Base-by-base conservation (phyloP, 2,797 vertebrate species). In the Eulemur albifrons region DNA sequence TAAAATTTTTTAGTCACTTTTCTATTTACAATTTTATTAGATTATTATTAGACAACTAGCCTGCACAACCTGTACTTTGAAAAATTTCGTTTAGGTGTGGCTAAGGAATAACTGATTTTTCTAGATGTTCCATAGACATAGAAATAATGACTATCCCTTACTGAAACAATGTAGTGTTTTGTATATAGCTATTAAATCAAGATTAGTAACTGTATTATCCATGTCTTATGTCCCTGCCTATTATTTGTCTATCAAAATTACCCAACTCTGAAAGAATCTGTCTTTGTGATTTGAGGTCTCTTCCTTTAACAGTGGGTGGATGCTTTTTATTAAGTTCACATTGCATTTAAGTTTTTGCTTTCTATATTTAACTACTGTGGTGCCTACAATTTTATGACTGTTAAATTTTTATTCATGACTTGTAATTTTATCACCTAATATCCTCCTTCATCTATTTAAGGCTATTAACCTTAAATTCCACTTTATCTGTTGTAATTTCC, bases 101-200 rank as follows among this genome's bases (percentile, higher is more conserved):
- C 52, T 59, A 57, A 91, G 72, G 67, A 4, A 65, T 50, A 76
- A 95, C 0, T 75, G 57, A 80, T 88, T 80, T 93, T 95, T 80
- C 32, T 50, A 69, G 93, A 90, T 88, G 43, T 88, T 91, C 50
- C 32, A 73, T 2, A 88, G 87, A 80, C 7, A 69, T 67, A 50
- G 92, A 94, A 93, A 85, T 93, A 88, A 95, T 91, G 45, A 30
- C 70, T 67, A 89, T 59, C 10, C 10, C 50, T 90, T 94, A 45
- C 8, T 75, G 73, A 96, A 84, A 59, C 2, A 11, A 94, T 43
- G 27, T 21, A 90, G 9, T 7, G 5, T 63, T 94, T 89, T 84
- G 27, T 84, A 94, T 43, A 90, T 5, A 84, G 76, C 50, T 73
- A 69, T 63, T 94, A 85, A 18, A 89, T 79, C n/a, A 88, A 76